Conservation (phyloP, 2,888 invertebrate species). For the Schizaphis graminum region DNA sequence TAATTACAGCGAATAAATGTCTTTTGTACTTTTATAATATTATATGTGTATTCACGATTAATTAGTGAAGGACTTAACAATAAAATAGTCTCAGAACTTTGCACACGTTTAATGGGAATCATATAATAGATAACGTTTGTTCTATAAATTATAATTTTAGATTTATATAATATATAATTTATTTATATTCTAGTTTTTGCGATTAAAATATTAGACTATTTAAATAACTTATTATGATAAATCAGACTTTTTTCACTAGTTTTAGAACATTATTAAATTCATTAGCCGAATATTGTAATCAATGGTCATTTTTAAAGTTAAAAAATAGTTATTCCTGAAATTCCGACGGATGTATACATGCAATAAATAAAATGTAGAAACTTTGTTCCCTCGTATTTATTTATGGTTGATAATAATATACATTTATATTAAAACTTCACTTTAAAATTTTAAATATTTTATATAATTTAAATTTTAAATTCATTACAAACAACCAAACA, state of each 20-base stretch:
- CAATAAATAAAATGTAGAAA: neutral
- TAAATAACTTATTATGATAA: neutral
- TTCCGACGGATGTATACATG: neutral
- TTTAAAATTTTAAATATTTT: neutral
- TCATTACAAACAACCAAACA: neutral
- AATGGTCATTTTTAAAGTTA: neutral
- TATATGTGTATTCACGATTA: conserved; percentile 17
- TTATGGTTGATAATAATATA: neutral
- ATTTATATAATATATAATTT: neutral
- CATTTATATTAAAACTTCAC: neutral
- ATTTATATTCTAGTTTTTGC: neutral
- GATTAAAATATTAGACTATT: neutral
- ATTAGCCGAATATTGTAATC: neutral
- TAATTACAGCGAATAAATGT: conserved; percentile 52
- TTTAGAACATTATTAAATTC: neutral
- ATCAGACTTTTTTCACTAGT: neutral
- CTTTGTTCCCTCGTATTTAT: neutral
- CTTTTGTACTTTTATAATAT: conserved; percentile 49
- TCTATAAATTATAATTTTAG: neutral
- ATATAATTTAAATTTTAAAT: neutral
- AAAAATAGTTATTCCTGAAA: neutral
- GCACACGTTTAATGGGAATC: neutral
- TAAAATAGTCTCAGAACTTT: neutral
- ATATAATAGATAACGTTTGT: neutral
- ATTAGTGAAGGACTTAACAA: conserved; percentile 48